Percentiles rank a stretch among this genome's conserved stretches.
Conservation (phyloP, 1,140 invertebrate genomes). For the Tetragnatha versicolor region DNA sequence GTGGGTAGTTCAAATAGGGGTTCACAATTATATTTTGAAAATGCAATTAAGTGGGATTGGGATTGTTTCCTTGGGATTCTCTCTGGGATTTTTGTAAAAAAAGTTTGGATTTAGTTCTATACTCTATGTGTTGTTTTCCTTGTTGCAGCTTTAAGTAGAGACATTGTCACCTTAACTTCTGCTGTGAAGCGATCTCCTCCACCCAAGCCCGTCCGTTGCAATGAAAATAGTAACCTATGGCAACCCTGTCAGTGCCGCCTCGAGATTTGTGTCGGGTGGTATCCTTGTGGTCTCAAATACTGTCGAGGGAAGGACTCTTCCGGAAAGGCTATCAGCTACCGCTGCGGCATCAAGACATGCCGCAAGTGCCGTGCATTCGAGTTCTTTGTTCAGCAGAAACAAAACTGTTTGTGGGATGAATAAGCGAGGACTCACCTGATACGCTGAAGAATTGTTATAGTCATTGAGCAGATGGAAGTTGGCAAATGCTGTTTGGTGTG, state of each 20-base stretch:
- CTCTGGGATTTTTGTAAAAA: too few species aligned
- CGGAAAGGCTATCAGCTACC: conserved; percentile 74
- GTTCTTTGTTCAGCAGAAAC: conserved; percentile 82
- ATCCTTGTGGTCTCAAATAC: conserved; percentile 92
- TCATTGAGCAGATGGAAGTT: too few species aligned
- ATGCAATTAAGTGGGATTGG: too few species aligned
- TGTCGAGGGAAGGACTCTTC: conserved; percentile 77
- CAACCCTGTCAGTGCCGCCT: conserved; percentile 78
- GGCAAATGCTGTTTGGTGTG: too few species aligned
- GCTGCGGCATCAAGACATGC: conserved; percentile 95
- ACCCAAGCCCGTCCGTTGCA: conserved; percentile 61
- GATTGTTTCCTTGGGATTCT: too few species aligned
- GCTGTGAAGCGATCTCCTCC: conserved; percentile 61
- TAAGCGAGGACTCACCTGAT: too few species aligned
- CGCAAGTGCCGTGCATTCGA: conserved; percentile 85
- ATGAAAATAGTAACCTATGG: conserved; percentile 59
- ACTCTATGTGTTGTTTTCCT: too few species aligned
- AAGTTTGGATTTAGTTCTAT: too few species aligned
- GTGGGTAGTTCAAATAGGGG: too few species aligned
- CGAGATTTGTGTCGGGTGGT: conserved; percentile 86
- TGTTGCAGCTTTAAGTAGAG: conserved; percentile 55
- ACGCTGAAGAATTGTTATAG: too few species aligned
- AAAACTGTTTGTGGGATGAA: conserved; percentile 83
- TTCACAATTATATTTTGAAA: too few species aligned
- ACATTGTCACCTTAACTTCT: conserved; percentile 57